A percentile compares a stretch with the other conserved stretches of the same genome.
These are phyloP conservation scores for Hydrolagus colliei DNA, from an alignment of 2,797 vertebrate genomes.

Conservation along the genomic window DNA sequence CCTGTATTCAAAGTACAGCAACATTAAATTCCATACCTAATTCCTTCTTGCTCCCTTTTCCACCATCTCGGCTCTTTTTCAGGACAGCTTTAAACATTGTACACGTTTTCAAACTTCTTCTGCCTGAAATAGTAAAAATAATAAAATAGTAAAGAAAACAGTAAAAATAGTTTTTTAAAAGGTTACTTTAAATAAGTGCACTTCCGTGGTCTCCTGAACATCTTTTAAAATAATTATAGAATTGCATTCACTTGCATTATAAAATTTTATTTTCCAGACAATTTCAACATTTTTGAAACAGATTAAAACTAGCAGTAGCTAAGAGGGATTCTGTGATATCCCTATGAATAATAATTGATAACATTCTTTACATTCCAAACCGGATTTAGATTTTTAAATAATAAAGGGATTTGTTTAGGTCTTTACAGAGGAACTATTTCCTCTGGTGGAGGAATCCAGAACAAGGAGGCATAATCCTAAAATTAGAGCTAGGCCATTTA, in stretches of 20 bases:
- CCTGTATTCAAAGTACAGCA: too few relatives aligned
- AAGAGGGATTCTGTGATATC: constrained; percentile 38
- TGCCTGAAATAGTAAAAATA: constrained; percentile 48
- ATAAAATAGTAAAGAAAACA: constrained; percentile 35
- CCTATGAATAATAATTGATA: constrained; percentile 57
- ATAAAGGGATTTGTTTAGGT: too few relatives aligned
- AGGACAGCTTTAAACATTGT: constrained; percentile 94
- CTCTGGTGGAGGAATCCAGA: too few relatives aligned
- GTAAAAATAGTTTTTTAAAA: not conserved
- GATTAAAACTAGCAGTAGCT: not conserved
- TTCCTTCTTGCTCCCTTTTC: constrained; percentile 82
- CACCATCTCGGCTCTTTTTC: constrained; percentile 91
- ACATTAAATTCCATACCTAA: constrained; percentile 63
- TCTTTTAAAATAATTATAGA: not conserved
- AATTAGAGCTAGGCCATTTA: too few relatives aligned
- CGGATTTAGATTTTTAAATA: constrained; percentile 61
- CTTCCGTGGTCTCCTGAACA: not conserved
- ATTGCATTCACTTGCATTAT: not conserved
- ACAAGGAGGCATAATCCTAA: too few relatives aligned
- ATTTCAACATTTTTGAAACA: not conserved
- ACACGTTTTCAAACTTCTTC: constrained; percentile 47
- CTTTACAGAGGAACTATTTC: too few relatives aligned
- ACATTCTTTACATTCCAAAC: constrained; percentile 72
- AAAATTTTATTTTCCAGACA: not conserved
- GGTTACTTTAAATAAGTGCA: not conserved